Percentiles rank a stretch among this genome's conserved stretches.
phyloP scores from a whole-genome alignment of 1,140 invertebrate species.

The Pseudomyrmex sp. region DNA sequence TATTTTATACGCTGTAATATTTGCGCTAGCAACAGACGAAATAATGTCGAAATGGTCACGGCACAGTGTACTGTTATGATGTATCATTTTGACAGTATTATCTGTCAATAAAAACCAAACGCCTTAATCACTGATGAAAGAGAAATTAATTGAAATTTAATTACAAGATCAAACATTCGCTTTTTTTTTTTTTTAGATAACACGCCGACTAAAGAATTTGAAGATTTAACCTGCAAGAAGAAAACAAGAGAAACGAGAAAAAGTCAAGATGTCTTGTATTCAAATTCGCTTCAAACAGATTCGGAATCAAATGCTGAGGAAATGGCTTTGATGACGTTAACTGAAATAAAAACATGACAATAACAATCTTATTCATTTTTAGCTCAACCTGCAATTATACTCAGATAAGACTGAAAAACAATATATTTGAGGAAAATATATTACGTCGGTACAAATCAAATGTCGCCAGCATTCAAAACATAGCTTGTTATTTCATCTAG shows the following conservation, averaged over 20 bases:
- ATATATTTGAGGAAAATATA: too few species aligned
- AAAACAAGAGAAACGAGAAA: constrained; percentile 8
- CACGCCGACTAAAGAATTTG: not conserved
- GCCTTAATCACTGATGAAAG: too few species aligned
- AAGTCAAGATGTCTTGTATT: not conserved
- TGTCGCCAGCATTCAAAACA: too few species aligned
- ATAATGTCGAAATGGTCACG: too few species aligned
- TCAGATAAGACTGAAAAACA: too few species aligned
- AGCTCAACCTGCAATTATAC: not conserved
- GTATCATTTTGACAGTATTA: too few species aligned
- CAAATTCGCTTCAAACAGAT: constrained; percentile 11
- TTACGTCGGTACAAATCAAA: too few species aligned
- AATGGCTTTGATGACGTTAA: not conserved
- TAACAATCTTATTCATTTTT: not conserved
- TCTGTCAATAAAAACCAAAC: too few species aligned
- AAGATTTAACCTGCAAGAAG: not conserved
- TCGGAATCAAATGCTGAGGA: constrained; percentile 10
- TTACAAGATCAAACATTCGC: not conserved
- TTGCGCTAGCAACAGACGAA: too few species aligned
- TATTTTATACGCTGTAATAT: too few species aligned
- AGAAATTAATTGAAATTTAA: not conserved
- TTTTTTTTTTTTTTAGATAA: constrained; percentile 18
- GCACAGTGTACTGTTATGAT: too few species aligned
- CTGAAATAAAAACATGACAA: not conserved
- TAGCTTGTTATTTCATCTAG: too few species aligned